Conservation (phyloP, 2,797 vertebrate genomes). For the Pipistrellus pygmaeus region DNA sequence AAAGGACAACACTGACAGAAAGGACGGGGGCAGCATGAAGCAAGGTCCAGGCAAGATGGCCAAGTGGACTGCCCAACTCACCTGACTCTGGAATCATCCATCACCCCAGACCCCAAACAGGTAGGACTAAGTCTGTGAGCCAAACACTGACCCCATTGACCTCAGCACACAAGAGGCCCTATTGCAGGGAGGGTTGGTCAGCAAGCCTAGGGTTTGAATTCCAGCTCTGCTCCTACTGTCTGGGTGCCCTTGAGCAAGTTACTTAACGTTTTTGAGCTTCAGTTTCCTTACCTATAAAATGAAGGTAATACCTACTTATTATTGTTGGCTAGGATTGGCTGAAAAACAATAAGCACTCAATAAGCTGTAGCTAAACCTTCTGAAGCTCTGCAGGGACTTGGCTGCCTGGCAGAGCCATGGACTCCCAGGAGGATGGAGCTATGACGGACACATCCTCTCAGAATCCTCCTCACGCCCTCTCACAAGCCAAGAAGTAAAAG, state of each 20-base stretch:
- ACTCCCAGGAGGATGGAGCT: neutral
- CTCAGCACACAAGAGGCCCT: neutral
- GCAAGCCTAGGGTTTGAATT: neutral
- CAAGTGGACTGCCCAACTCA: neutral
- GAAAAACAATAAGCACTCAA: neutral
- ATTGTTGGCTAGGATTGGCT: neutral
- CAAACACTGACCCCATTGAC: neutral
- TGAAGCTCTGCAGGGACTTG: neutral
- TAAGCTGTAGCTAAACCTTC: neutral
- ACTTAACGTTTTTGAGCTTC: neutral
- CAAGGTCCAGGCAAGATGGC: neutral
- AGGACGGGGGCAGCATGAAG: neutral
- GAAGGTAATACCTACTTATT: neutral
- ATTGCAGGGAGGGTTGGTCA: neutral
- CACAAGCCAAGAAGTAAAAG: neutral
- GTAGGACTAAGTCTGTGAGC: neutral
- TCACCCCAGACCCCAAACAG: neutral
- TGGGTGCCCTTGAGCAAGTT: neutral
- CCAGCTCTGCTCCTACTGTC: neutral
- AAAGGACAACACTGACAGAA: conserved; percentile 6
- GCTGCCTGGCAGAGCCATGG: neutral
- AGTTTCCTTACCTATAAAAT: neutral
- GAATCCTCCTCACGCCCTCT: neutral
- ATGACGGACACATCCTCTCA: neutral
- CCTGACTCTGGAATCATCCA: neutral